phyloP scores from a whole-genome alignment of 2,113 vertebrate species.

The Chlamydotis undulata region DNA sequence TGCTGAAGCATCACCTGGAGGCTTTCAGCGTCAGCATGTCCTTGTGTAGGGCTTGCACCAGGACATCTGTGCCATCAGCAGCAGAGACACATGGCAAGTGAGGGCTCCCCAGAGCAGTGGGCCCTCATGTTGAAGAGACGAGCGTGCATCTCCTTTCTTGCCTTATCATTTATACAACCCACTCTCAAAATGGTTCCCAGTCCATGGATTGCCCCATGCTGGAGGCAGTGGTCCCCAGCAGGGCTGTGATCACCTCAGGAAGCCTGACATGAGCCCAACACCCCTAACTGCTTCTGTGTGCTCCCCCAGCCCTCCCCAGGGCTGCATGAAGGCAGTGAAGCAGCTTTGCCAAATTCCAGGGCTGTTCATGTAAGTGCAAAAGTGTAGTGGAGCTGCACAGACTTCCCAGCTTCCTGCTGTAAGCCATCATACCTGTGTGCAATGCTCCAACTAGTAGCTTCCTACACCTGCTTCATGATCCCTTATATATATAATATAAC shows the following conservation, averaged over 20 bases:
- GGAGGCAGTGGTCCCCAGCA: neutral
- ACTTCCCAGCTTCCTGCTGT: neutral
- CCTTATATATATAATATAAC: too few species aligned
- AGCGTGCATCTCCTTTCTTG: neutral
- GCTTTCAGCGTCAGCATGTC: neutral
- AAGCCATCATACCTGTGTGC: neutral
- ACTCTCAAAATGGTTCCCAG: neutral
- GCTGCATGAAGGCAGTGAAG: neutral
- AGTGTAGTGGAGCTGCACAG: neutral
- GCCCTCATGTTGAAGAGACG: neutral
- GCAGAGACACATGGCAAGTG: neutral
- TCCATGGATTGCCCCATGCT: accelerated
- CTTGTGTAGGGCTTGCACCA: neutral
- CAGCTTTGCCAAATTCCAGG: neutral
- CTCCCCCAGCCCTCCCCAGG: neutral
- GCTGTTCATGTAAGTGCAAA: neutral
- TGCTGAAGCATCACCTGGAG: neutral
- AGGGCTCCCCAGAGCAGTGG: neutral
- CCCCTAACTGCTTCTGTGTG: neutral
- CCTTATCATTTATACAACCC: neutral
- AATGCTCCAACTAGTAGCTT: too few species aligned
- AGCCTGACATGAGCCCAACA: neutral
- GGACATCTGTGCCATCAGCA: neutral
- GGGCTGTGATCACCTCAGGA: neutral
- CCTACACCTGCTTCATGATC: too few species aligned